Conservation (phyloP, 2,113 vertebrate genomes). For the Apodemus sylvaticus region DNA sequence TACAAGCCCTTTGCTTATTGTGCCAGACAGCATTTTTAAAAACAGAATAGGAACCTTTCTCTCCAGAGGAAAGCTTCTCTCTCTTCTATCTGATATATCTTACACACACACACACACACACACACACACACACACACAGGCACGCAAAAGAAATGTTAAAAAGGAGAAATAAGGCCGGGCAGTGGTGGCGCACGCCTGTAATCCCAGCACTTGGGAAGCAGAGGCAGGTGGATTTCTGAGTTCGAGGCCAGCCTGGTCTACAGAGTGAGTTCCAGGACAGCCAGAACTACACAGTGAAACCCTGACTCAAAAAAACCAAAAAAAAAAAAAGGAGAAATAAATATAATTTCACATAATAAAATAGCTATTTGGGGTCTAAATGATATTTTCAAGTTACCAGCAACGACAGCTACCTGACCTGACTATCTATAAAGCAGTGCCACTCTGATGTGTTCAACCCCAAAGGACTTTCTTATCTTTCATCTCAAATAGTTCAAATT, state of each 20-base stretch:
- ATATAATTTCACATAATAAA: background rate
- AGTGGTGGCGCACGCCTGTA: no score
- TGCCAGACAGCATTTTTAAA: background rate
- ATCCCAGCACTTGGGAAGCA: no score
- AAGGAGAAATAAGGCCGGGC: background rate
- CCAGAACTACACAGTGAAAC: no score
- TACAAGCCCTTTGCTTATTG: background rate
- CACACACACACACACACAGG: background rate
- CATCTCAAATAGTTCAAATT: slow-evolving; percentile 34
- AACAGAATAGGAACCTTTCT: background rate
- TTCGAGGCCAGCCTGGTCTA: no score
- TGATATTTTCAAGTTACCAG: background rate
- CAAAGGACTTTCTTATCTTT: slow-evolving; percentile 23
- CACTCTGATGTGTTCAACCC: background rate
- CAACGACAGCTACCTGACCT: background rate
- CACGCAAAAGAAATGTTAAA: background rate
- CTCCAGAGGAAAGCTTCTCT: background rate
- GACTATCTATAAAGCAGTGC: background rate
- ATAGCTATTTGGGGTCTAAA: background rate
- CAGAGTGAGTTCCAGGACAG: no score
- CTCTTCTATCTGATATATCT: background rate
- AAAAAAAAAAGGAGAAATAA: no score
- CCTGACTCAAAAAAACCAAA: no score
- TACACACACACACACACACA: background rate
- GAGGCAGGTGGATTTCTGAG: no score